A percentile compares a stretch with the other conserved stretches of the same genome.
These are phyloP conservation scores for Atta cephalotes DNA, from an alignment of 1,140 invertebrate genomes.

Conservation along the genomic window DNA sequence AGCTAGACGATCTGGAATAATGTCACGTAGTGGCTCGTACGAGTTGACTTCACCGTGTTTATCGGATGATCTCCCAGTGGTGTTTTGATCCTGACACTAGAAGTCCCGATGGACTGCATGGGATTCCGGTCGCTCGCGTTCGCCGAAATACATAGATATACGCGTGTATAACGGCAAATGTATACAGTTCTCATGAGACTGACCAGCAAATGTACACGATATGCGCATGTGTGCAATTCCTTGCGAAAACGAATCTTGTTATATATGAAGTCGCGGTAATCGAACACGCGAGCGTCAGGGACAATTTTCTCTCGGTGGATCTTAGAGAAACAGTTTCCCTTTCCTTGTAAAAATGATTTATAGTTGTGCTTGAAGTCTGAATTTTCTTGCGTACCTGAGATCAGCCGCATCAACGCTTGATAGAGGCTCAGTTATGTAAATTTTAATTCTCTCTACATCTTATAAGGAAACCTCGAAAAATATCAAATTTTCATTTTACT, in stretches of 20 bases:
- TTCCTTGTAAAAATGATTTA: background rate
- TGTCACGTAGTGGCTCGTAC: slow-evolving; percentile 18
- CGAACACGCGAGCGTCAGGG: slow-evolving; percentile 47
- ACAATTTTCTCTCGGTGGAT: slow-evolving; percentile 62
- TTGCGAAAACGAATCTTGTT: slow-evolving; percentile 30
- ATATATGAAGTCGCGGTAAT: slow-evolving; percentile 29
- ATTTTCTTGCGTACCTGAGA: slow-evolving; percentile 9
- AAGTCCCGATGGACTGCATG: slow-evolving; percentile 26
- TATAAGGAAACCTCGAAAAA: too few relatives aligned
- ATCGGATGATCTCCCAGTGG: slow-evolving; percentile 47
- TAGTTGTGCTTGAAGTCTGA: background rate
- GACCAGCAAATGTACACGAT: background rate
- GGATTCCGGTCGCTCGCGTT: slow-evolving; percentile 24
- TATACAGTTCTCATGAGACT: slow-evolving; percentile 52
- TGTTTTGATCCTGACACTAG: slow-evolving; percentile 45
- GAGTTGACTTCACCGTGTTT: slow-evolving; percentile 44
- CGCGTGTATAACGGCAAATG: slow-evolving; percentile 37
- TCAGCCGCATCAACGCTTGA: background rate
- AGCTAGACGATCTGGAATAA: background rate
- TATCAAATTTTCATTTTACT: too few relatives aligned
- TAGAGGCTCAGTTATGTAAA: background rate
- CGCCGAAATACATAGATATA: slow-evolving; percentile 25
- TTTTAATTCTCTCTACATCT: background rate
- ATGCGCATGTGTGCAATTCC: background rate
- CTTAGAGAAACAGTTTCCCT: background rate